Evolutionary conservation across 1,140 invertebrate species (phyloP), one percentile per base, ranked within the genome.

Genomic region (Drepana arcuata): DNA sequence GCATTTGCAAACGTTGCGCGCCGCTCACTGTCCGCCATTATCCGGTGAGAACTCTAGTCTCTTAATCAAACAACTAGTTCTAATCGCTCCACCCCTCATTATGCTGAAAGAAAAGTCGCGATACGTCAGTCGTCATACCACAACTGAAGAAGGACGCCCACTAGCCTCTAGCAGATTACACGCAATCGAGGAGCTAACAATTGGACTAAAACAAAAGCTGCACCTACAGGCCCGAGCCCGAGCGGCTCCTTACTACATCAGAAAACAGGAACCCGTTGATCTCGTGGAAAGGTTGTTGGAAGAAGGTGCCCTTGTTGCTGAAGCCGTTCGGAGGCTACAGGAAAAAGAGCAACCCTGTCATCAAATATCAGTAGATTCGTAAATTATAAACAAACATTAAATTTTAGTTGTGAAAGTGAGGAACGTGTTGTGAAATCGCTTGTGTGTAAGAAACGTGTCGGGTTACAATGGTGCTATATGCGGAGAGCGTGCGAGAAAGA

Each of bases 391-490:
- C 63, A 74, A 72, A 72, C n/a, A n/a, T n/a, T n/a, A 82, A 68
- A 75, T 78, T 82, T 75, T 75, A 77, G 56, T 70, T 80, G 78
- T 82, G 78, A 82, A 82, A 82, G 78, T 82, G 78, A 77, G 63
- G 63, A 77, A 63, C 60, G 70, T 79, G 73, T 82, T 80, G 78
- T 82, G 78, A 82, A 82, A 82, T 82, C 73, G 73, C 66, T 75
- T 79, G 78, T 82, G 78, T 78, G 74, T 72, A 78, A 63, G 75
- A 82, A 78, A 77, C 75, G 78, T 82, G 78, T 82, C 78, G 78
- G 78, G 65, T 82, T 82, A 82, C 78, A 80, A 80, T 82, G 78
- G 78, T 82, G 78, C 75, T 82, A 82, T 82, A 80, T 75, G 75
- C 75, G 72, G 75, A 77, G 68, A 70, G 68, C 62, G 64, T 68